Conservation (phyloP, 2,797 vertebrate genomes). For the Notoglanidium macrostoma region DNA sequence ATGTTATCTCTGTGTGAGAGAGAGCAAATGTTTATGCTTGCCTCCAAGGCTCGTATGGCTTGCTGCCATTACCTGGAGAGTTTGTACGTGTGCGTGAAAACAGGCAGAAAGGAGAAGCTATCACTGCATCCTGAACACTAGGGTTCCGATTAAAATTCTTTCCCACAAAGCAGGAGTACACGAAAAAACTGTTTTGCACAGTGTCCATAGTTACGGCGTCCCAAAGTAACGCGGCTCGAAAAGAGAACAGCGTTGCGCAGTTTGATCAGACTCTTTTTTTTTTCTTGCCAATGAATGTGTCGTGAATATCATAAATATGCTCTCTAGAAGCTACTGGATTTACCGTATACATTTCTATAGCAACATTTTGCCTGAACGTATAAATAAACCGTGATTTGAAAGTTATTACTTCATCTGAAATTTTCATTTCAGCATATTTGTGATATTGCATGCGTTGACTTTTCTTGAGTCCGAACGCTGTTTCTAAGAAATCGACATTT, state of each 20-base stretch:
- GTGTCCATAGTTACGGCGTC: not conserved
- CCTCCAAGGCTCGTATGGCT: constrained; percentile 33
- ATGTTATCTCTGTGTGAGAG: constrained; percentile 43
- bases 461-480: no score
- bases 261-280: not conserved
- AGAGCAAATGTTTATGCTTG: constrained; percentile 18
- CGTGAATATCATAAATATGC: not conserved
- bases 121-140: not conserved
- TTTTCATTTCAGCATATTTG: not conserved
- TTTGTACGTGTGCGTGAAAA: constrained; percentile 24
- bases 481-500: not conserved
- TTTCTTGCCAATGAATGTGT: not conserved
- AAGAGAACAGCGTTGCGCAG: no score
- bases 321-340: not conserved
- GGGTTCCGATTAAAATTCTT: constrained; percentile 21
- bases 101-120: constrained; percentile 13
- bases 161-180: not conserved
- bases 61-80: constrained; percentile 34
- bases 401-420: not conserved
- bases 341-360: not conserved
- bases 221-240: not conserved
- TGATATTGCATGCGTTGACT: no score
- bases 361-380: not conserved
- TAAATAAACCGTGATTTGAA: no score
- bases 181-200: not conserved